Evolutionary conservation across 2,888 invertebrate species (phyloP).

Genomic region (Dolichomitus sp.): DNA sequence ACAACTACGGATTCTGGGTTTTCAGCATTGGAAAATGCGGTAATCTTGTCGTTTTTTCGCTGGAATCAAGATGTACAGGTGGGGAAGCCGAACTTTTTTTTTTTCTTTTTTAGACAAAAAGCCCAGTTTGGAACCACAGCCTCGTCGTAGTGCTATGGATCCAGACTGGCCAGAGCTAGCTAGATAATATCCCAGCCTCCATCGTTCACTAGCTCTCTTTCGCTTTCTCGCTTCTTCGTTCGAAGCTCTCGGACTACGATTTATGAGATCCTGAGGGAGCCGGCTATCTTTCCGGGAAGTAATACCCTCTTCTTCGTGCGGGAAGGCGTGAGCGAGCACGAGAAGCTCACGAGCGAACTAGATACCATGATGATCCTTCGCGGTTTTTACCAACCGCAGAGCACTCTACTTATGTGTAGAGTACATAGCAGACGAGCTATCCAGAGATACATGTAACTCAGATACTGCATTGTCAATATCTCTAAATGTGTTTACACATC

Average conservation of each 20-base stretch:
- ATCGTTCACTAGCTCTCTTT: constrained; percentile 51
- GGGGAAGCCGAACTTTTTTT: constrained; percentile 46
- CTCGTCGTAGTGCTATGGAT: constrained; percentile 41
- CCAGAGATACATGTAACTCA: background rate
- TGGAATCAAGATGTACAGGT: constrained; percentile 65
- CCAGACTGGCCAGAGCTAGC: constrained; percentile 49
- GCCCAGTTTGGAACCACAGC: constrained; percentile 43
- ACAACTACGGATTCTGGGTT: background rate
- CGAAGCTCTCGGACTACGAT: constrained; percentile 79
- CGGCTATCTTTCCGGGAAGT: constrained; percentile 83
- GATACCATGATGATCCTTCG: constrained; percentile 69
- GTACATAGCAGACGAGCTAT: background rate
- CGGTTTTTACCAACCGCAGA: constrained; percentile 51
- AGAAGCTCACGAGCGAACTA: constrained; percentile 51
- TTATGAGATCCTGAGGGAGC: constrained; percentile 84
- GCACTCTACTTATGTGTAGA: constrained; percentile 29
- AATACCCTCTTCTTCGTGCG: constrained; percentile 79
- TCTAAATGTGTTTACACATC: background rate
- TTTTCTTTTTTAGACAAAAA: constrained; percentile 41
- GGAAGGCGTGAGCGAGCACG: constrained; percentile 40
- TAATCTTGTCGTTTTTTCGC: constrained; percentile 58
- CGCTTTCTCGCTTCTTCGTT: constrained; percentile 72
- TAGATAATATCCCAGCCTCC: constrained; percentile 53
- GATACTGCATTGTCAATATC: constrained; percentile 9
- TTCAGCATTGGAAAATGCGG: constrained; percentile 22